These are phyloP conservation scores for Centropristis striata DNA, from an alignment of 2,113 vertebrate genomes.

Conservation along the genomic window DNA sequence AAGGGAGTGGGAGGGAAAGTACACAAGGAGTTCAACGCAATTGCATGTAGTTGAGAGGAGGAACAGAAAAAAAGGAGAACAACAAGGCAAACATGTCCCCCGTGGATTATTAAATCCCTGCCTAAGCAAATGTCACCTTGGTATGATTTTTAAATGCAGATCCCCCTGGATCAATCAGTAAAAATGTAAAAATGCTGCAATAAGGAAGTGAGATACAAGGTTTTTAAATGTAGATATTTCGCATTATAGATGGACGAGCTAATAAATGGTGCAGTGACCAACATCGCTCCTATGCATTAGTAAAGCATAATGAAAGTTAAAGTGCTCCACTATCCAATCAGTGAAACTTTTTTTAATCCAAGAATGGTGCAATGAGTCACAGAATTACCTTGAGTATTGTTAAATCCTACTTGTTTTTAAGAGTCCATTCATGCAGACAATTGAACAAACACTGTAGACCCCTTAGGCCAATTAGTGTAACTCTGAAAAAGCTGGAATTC, in stretches of 20 bases:
- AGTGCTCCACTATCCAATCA: background rate
- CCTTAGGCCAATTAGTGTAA: background rate
- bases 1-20: background rate
- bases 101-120: slow-evolving; percentile 10
- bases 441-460: background rate
- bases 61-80: background rate
- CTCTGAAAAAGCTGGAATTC: background rate
- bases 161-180: background rate
- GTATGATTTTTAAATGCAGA: slow-evolving; percentile 25
- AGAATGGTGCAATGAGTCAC: slow-evolving; percentile 9
- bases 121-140: slow-evolving; percentile 11
- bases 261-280: background rate
- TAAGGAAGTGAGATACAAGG: too few relatives aligned
- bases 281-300: background rate
- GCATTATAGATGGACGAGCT: background rate
- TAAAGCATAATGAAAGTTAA: background rate
- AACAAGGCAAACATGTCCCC: slow-evolving; percentile 8
- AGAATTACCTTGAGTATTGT: background rate
- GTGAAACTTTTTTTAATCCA: background rate
- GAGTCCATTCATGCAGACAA: slow-evolving; percentile 11
- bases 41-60: background rate
- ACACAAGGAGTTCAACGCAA: background rate
- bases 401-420: background rate
- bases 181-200: slow-evolving; percentile 9
- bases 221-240: background rate